Evolutionary conservation across 2,888 invertebrate species (phyloP).

Genomic region (Pandemis cinnamomeana): DNA sequence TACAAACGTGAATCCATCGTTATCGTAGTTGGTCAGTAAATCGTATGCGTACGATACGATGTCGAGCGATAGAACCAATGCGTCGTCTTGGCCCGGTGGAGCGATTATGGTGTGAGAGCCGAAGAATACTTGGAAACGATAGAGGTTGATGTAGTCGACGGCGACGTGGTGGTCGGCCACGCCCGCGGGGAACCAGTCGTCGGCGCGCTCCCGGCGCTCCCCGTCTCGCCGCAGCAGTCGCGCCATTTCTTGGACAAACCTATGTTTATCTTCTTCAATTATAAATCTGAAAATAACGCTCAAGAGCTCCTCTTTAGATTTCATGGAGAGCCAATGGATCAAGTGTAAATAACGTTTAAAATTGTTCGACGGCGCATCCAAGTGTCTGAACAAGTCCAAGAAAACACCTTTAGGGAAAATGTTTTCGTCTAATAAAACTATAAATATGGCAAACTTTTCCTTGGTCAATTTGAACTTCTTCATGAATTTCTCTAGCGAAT

Average conservation of each 20-base stretch:
- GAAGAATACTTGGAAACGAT: conserved; percentile 37
- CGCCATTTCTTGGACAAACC: conserved; percentile 35
- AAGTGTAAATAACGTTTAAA: conserved; percentile 25
- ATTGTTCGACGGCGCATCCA: conserved; percentile 5
- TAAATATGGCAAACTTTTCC: conserved; percentile 52
- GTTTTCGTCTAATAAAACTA: conserved; percentile 48
- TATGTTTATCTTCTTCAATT: conserved; percentile 5
- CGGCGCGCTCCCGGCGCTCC: conserved; percentile 37
- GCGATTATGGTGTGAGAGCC: conserved; percentile 44
- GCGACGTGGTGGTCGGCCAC: conserved; percentile 46
- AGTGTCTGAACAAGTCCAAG: conserved; percentile 11
- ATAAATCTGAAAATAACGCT: conserved; percentile 10
- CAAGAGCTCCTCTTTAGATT: background rate
- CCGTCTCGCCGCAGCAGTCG: conserved; percentile 34
- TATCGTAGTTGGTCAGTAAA: conserved; percentile 54
- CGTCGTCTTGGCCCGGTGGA: conserved; percentile 45
- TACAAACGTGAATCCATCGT: conserved; percentile 33
- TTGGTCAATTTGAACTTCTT: conserved; percentile 46
- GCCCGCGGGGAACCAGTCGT: conserved; percentile 53
- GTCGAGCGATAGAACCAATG: conserved; percentile 50
- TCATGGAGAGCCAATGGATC: conserved; percentile 30
- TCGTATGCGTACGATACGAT: conserved; percentile 58
- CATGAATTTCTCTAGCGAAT: conserved; percentile 48
- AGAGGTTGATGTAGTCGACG: conserved; percentile 47
- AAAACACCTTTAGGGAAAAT: conserved; percentile 50